Percentiles rank a stretch among this genome's conserved stretches.
Conservation (phyloP, 2,797 vertebrate genomes). For the Hylomyscus alleni region DNA sequence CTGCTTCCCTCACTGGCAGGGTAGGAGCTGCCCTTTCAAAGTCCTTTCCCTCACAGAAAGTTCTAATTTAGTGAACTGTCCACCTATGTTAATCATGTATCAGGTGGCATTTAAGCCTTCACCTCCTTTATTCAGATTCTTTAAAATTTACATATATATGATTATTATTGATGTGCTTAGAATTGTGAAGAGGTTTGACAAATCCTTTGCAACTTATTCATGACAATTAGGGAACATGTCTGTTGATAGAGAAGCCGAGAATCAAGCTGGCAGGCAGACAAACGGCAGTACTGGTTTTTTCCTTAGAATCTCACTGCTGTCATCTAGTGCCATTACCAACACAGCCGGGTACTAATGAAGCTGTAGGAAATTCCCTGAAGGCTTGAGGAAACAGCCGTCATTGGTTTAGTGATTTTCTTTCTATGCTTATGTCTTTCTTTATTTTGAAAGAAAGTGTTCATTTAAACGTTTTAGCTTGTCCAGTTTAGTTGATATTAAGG, state of each 20-base stretch:
- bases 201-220: constrained; percentile 44
- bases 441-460: constrained; percentile 64
- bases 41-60: not conserved
- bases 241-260: constrained; percentile 36
- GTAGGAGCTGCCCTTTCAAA: constrained; percentile 87
- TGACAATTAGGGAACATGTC: constrained; percentile 45
- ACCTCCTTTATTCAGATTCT: not conserved
- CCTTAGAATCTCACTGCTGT: constrained; percentile 35
- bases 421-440: constrained; percentile 24
- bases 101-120: constrained; percentile 10
- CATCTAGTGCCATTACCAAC: not conserved
- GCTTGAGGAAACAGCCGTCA: not conserved
- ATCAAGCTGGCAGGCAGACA: not conserved
- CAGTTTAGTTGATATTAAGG: not conserved
- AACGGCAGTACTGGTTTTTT: constrained; percentile 5
- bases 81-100: constrained; percentile 34
- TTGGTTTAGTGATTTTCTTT: not conserved
- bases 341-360: not conserved
- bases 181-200: constrained; percentile 3
- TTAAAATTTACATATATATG: constrained; percentile 23
- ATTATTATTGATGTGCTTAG: constrained; percentile 19
- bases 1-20: constrained; percentile 95
- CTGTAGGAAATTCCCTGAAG: not conserved
- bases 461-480: constrained; percentile 37
- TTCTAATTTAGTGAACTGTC: not conserved